Evolutionary conservation across 2,888 invertebrate species (phyloP).

Genomic region (Monoplex corrugatus): DNA sequence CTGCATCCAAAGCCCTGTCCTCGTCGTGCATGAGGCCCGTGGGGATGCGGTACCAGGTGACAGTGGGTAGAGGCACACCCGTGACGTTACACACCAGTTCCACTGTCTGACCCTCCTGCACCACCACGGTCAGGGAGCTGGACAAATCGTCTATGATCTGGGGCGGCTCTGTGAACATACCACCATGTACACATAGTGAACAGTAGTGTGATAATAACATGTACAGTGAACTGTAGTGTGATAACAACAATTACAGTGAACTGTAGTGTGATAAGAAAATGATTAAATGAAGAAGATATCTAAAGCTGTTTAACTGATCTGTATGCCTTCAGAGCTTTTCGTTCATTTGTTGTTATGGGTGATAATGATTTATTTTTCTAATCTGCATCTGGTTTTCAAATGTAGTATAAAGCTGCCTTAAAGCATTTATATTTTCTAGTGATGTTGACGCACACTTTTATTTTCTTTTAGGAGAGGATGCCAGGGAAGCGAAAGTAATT

Average conservation of each 20-base stretch:
- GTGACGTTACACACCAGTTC: constrained; percentile 90
- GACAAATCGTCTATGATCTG: constrained; percentile 95
- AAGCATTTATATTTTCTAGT: no score
- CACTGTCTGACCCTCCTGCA: constrained; percentile 96
- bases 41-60: constrained; percentile 89
- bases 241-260: neutral
- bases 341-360: no score
- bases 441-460: no score
- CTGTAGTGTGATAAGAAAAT: neutral
- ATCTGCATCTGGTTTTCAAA: no score
- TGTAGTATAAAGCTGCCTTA: no score
- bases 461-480: no score
- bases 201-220: neutral
- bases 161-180: constrained; percentile 90
- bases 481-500: neutral
- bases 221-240: neutral
- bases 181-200: neutral
- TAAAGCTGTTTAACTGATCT: neutral
- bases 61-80: constrained; percentile 91
- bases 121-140: constrained; percentile 89
- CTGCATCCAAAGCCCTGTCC: constrained; percentile 55
- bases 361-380: no score
- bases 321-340: no score
- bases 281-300: constrained; percentile 82
- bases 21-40: constrained; percentile 59